Conservation (phyloP, 2,797 vertebrate genomes). For the Halcyon smyrnensis region DNA sequence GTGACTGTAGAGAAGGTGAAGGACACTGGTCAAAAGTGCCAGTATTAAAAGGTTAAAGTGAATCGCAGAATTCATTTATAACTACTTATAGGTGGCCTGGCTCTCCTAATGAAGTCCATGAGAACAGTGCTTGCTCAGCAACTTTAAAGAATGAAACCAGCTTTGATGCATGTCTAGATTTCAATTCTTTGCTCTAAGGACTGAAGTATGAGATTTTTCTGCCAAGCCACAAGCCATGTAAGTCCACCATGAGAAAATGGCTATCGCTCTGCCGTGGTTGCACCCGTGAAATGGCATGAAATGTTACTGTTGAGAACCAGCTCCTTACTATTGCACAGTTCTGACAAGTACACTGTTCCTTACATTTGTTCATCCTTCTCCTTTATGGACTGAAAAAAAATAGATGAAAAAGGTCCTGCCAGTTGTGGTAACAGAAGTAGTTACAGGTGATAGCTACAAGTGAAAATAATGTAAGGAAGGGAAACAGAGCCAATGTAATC, state of each 20-base stretch:
- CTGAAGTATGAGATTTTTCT: conserved; percentile 1
- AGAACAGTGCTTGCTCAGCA: conserved; percentile 4
- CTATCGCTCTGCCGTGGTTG: background rate
- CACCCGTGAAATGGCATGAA: background rate
- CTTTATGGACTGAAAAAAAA: background rate
- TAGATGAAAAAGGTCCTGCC: background rate
- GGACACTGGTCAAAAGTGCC: background rate
- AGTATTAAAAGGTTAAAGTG: background rate
- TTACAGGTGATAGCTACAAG: background rate
- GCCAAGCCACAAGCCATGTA: conserved; percentile 17
- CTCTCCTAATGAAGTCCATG: background rate
- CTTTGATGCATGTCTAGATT: conserved; percentile 1
- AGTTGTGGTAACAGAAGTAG: conserved; percentile 8
- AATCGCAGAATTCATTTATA: background rate
- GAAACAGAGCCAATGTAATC: conserved; percentile 28
- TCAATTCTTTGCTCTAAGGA: conserved; percentile 16
- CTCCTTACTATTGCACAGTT: background rate
- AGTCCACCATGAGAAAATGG: background rate
- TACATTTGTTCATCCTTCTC: background rate
- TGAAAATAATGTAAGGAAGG: background rate
- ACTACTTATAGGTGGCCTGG: background rate
- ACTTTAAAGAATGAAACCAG: background rate
- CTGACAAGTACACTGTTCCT: background rate
- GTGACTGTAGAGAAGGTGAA: background rate
- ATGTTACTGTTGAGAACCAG: background rate